Base-by-base conservation (phyloP, 2,888 invertebrate genomes). In the Adelognathus sp. region DNA sequence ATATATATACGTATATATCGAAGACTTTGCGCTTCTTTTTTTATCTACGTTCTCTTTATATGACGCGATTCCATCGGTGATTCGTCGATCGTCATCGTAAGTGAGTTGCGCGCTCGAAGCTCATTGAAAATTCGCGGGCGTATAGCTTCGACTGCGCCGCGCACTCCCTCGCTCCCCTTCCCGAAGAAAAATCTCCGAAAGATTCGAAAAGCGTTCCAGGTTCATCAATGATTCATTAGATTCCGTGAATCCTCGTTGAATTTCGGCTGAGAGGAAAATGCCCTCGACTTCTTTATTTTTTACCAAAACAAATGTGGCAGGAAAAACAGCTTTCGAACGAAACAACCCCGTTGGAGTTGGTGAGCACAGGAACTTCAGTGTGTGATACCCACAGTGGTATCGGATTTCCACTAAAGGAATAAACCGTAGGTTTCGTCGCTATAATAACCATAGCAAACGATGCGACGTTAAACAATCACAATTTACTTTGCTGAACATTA, bases 201-300 rank as follows among this genome's bases (percentile, higher is more conserved):
- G 21, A 63, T 46, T 56, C 33, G 64, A 50, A 73, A 73, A 73
- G 54, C 73, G 46, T 64, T 73, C 64, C 29, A 58, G 14, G 27
- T 33, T 33, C 33, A 64, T 64, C 64, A 64, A 64, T 73, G 56
- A 64, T 73, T 73, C 63, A 64, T 64, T 46, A 46, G 64, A 27
- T 56, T n/a, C 58, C 21, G 31, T 24, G 24, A 64, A 56, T 56
- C 11, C 56, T 54, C 63, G 11, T 46, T n/a, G n/a, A 41, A 39
- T 39, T 14, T n/a, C 52, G 52, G 24, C n/a, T 27, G 11, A n/a
- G 16, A 5, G 39, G 16, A n/a, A 41, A 41, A 41, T 14, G 16
- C n/a, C 11, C 46, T n/a, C 24, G 2, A 3, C 21, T 46, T 46
- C 3, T 41, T 6, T 2, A n/a, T n/a, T n/a, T n/a, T n/a, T n/a